phyloP scores from a whole-genome alignment of 2,113 vertebrate genomes.

The Polypterus bichir region DNA sequence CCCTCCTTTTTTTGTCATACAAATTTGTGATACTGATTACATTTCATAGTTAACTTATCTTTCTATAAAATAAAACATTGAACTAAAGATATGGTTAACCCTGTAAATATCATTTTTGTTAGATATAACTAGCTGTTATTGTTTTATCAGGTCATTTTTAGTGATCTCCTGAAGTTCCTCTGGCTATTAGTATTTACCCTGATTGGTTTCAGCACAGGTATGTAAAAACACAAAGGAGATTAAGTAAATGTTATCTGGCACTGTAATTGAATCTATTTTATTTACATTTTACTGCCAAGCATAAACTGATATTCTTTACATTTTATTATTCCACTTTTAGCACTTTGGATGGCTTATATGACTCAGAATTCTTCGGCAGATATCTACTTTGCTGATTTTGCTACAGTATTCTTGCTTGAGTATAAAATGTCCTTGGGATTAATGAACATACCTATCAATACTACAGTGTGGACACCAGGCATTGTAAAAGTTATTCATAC shows the following conservation, averaged over 20 bases:
- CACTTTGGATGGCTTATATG: constrained; percentile 80
- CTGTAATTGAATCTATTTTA: too few species aligned
- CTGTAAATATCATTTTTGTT: too few species aligned
- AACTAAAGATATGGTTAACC: too few species aligned
- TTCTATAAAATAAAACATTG: too few species aligned
- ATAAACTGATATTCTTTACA: too few species aligned
- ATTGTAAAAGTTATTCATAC: constrained; percentile 67
- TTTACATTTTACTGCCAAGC: too few species aligned
- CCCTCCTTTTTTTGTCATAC: too few species aligned
- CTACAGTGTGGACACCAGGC: constrained; percentile 57
- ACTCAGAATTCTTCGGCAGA: constrained; percentile 60
- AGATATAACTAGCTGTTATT: too few species aligned
- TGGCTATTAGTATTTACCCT: constrained; percentile 85
- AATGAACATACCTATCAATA: constrained; percentile 80
- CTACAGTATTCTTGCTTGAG: constrained; percentile 70
- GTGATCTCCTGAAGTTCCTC: constrained; percentile 83
- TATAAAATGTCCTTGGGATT: constrained; percentile 82
- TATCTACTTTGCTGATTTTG: constrained; percentile 66
- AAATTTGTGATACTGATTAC: too few species aligned
- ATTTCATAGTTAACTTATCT: too few species aligned
- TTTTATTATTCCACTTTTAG: constrained; percentile 32
- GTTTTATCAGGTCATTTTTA: constrained; percentile 77
- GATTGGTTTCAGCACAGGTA: constrained; percentile 81
- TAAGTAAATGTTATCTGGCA: too few species aligned
- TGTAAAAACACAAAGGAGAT: constrained; percentile 13